Base-by-base conservation (phyloP, 2,888 invertebrate species). In the Halictus ligatus region DNA sequence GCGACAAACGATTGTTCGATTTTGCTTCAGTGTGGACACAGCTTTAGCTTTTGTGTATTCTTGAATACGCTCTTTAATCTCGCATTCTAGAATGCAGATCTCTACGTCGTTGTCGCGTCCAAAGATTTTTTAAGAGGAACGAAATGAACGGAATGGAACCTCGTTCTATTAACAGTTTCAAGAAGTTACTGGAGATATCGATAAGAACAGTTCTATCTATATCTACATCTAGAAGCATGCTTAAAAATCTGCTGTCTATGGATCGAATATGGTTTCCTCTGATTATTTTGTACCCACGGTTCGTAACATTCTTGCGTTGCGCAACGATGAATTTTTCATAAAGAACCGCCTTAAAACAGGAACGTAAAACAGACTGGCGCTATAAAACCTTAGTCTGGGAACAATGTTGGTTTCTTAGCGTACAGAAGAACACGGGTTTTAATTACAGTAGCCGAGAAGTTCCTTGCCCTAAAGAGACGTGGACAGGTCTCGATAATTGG, bases 401-500 rank as follows among this genome's bases (percentile, higher is more conserved):
- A 48, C 73, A 73, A 48, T n/a, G 48, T 25, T 29, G 48, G 29
- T 48, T 48, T n/a, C 73, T 10, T 46, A 13, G 46, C 60, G 60
- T 3, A 29, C 25, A 48, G 18, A 73, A 73, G 48, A 73, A 48
- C 7, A 15, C 73, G 29, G 73, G 15, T 13, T 60, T 48, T 48
- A 73, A 48, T 73, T 73, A 50, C 48, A 10, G 43, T 1, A 48
- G 73, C 25, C 48, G 73, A 48, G 46, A 15, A 73, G 48, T 78
- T 78, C 78, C 74, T 71, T 69, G 29, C 40, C 54, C n/a, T 74
- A 64, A 40, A 74, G 50, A 48, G 46, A 60, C 48, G 58, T n/a
- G 72, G 29, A 76, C 75, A 74, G 54, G 75, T 79, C 73, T 50
- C 18, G 72, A 58, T 75, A 72, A 86, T 84, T 79, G 79, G 50